Evolutionary conservation across 1,140 invertebrate genomes (phyloP).

Genomic region (Heliconius hermathena): DNA sequence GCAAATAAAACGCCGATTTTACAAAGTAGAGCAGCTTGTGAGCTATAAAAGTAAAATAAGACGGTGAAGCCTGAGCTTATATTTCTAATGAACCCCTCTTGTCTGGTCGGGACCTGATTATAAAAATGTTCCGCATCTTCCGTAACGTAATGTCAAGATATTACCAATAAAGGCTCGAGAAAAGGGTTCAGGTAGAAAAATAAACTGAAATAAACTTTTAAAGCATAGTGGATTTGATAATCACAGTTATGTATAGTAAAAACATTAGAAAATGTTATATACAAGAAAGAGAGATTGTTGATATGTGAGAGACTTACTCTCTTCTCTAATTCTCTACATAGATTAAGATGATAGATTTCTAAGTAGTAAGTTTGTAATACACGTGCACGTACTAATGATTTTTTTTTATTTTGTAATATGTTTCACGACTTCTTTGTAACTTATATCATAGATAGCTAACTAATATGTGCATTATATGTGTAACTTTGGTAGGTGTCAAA

Average conservation of each 20-base stretch:
- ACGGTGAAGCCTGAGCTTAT: slow-evolving; percentile 11
- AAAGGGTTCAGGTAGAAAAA: slow-evolving; percentile 7
- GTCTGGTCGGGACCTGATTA: slow-evolving; percentile 9
- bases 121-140: slow-evolving; percentile 9
- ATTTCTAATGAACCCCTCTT: slow-evolving; percentile 26
- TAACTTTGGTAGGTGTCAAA: too few relatives aligned
- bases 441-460: too few relatives aligned
- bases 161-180: slow-evolving; percentile 7
- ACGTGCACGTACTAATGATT: too few relatives aligned
- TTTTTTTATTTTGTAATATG: too few relatives aligned
- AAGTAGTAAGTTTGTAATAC: too few relatives aligned
- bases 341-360: too few relatives aligned
- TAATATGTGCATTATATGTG: too few relatives aligned
- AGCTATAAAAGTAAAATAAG: slow-evolving; percentile 27
- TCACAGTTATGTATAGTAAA: not conserved
- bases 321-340: too few relatives aligned
- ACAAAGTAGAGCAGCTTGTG: slow-evolving; percentile 4
- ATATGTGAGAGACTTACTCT: too few relatives aligned
- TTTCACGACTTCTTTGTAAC: too few relatives aligned
- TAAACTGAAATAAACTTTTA: not conserved
- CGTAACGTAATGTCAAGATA: slow-evolving; percentile 8
- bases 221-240: not conserved
- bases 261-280: not conserved
- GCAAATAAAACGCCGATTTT: slow-evolving; percentile 22
- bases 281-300: too few relatives aligned